These are phyloP conservation scores for Thereva unica DNA, from an alignment of 2,888 invertebrate species.

Conservation along the genomic window DNA sequence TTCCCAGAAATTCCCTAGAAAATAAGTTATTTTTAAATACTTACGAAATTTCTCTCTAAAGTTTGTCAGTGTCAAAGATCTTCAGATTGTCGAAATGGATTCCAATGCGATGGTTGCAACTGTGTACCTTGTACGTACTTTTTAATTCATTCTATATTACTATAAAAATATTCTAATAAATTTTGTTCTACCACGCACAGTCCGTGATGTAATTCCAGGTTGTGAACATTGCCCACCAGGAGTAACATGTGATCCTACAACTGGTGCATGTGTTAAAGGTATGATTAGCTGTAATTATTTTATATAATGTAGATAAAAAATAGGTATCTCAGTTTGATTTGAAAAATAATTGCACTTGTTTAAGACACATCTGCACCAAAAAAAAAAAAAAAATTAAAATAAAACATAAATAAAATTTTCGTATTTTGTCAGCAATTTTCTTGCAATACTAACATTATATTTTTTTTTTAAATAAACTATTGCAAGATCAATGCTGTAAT, in stretches of 20 bases:
- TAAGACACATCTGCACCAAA: conserved; percentile 8
- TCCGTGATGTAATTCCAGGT: conserved; percentile 56
- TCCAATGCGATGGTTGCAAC: conserved; percentile 72
- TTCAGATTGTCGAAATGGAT: conserved; percentile 66
- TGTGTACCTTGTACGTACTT: conserved; percentile 66
- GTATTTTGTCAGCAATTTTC: too few relatives aligned
- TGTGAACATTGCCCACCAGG: conserved; percentile 81
- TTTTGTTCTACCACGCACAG: conserved; percentile 42
- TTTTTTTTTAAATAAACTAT: too few relatives aligned
- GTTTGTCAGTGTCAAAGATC: conserved; percentile 67
- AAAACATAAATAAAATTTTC: too few relatives aligned
- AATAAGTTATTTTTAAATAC: neutral
- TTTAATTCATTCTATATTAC: too few relatives aligned
- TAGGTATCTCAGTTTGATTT: conserved; percentile 3
- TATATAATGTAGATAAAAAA: neutral
- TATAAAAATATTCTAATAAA: conserved; percentile 39
- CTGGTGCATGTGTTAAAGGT: conserved; percentile 85
- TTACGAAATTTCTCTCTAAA: conserved; percentile 35
- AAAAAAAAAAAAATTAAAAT: too few relatives aligned
- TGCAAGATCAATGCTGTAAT: neutral
- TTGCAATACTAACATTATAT: too few relatives aligned
- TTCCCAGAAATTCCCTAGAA: too few relatives aligned
- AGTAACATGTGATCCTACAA: conserved; percentile 74
- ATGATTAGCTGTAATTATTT: conserved; percentile 53
- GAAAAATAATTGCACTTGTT: conserved; percentile 21